These are phyloP conservation scores for Dicrostonyx torquatus DNA, from an alignment of 2,797 vertebrate species.

Conservation along the genomic window DNA sequence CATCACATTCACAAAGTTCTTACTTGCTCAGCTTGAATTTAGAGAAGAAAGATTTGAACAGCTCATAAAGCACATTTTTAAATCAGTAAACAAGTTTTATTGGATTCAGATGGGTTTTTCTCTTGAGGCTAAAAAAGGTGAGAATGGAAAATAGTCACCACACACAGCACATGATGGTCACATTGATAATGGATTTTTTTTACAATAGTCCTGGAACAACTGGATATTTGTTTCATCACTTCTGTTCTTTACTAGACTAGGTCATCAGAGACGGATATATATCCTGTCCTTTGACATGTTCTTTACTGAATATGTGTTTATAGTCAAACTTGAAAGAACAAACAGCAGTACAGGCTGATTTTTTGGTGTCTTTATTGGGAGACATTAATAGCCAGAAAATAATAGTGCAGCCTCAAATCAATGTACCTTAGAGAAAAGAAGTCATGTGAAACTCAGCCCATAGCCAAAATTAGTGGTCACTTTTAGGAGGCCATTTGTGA, in stretches of 20 bases:
- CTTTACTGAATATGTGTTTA: slow-evolving; percentile 74
- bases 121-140: not conserved
- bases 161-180: not conserved
- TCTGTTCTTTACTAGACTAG: not conserved
- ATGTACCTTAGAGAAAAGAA: slow-evolving; percentile 5
- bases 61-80: not conserved
- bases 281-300: slow-evolving; percentile 1
- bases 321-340: slow-evolving; percentile 53
- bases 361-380: slow-evolving; percentile 34
- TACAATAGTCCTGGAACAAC: slow-evolving; percentile 15
- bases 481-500: slow-evolving; percentile 43
- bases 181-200: slow-evolving; percentile 26
- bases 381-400: slow-evolving; percentile 61
- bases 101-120: not conserved
- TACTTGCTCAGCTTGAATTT: not conserved
- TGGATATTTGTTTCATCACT: slow-evolving; percentile 54
- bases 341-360: slow-evolving; percentile 43
- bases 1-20: not conserved
- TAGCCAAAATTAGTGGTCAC: slow-evolving; percentile 8
- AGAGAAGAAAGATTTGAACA: not conserved
- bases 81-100: not conserved
- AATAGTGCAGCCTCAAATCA: slow-evolving; percentile 25
- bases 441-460: slow-evolving; percentile 16
- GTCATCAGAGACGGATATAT: too few relatives aligned
- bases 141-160: slow-evolving; percentile 1